Percentiles rank a stretch among this genome's conserved stretches.
Evolutionary conservation across 2,888 invertebrate genomes (phyloP).

Genomic region (Cerceris ruficornis): DNA sequence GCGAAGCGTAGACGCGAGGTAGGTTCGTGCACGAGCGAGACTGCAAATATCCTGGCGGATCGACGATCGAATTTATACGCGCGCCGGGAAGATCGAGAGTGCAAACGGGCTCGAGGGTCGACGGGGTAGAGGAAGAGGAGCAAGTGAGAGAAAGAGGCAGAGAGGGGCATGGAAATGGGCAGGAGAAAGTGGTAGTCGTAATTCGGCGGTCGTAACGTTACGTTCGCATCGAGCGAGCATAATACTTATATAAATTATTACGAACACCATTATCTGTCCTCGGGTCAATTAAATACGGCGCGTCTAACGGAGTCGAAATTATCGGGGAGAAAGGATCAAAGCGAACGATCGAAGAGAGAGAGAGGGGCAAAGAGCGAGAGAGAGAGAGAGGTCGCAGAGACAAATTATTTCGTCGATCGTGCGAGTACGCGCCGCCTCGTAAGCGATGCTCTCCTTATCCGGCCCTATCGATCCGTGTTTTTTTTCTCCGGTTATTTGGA

Average conservation of each 20-base stretch:
- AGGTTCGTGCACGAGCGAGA: neutral
- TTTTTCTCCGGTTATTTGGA: conserved; percentile 50
- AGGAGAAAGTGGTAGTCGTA: conserved; percentile 1
- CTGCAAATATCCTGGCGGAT: neutral
- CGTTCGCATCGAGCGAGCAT: neutral
- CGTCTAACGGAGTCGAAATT: neutral
- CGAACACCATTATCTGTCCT: neutral
- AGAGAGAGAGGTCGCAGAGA: neutral
- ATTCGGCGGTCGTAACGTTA: neutral
- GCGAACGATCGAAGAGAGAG: neutral
- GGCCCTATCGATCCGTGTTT: conserved; percentile 37
- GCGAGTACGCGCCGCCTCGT: conserved; percentile 11
- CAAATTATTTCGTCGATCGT: neutral
- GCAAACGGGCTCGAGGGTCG: neutral
- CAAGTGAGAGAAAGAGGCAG: neutral
- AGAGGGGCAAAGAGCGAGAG: neutral
- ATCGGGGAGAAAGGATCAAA: neutral
- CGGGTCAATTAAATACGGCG: neutral
- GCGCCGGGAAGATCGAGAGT: neutral
- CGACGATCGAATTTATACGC: conserved; percentile 1
- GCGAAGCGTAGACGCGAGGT: neutral
- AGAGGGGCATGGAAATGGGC: neutral
- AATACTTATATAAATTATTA: neutral
- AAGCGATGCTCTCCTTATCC: conserved; percentile 46
- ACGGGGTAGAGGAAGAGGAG: neutral